Conservation (phyloP, 1,140 invertebrate genomes). For the Bombus cullumanus region DNA sequence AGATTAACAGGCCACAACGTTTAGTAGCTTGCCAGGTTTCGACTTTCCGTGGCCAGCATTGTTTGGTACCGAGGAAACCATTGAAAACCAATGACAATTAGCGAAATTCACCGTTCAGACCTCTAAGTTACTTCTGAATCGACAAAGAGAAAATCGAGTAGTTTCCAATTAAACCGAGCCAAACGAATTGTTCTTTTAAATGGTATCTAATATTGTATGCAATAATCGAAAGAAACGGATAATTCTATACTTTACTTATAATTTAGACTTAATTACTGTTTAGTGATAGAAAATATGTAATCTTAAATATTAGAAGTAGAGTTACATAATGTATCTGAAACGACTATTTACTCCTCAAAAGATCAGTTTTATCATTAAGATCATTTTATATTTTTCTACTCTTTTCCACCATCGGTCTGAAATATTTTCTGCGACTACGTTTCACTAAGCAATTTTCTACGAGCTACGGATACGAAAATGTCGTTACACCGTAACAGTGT, state of each 20-base stretch:
- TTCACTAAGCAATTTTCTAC: not conserved
- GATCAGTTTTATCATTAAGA: too few relatives aligned
- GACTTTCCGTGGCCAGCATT: not conserved
- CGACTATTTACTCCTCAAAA: too few relatives aligned
- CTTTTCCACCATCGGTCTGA: not conserved
- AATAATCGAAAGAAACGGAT: not conserved
- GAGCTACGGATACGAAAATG: not conserved
- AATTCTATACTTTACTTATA: not conserved
- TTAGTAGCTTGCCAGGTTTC: not conserved
- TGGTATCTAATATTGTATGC: not conserved
- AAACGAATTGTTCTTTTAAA: not conserved
- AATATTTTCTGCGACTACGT: not conserved
- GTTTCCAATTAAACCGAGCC: not conserved
- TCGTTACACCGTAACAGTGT: not conserved
- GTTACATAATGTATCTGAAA: too few relatives aligned
- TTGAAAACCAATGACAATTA: not conserved
- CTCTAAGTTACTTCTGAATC: not conserved
- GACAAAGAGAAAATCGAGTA: not conserved
- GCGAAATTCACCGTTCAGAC: too few relatives aligned
- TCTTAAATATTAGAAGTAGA: too few relatives aligned
- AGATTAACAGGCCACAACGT: not conserved
- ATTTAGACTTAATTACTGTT: not conserved
- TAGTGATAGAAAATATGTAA: not conserved
- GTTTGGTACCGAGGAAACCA: not conserved
- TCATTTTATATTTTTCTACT: too few relatives aligned